A percentile compares a stretch with the other conserved stretches of the same genome.
These are phyloP conservation scores for Bombylius major DNA, from an alignment of 2,888 invertebrate genomes.

Conservation along the genomic window DNA sequence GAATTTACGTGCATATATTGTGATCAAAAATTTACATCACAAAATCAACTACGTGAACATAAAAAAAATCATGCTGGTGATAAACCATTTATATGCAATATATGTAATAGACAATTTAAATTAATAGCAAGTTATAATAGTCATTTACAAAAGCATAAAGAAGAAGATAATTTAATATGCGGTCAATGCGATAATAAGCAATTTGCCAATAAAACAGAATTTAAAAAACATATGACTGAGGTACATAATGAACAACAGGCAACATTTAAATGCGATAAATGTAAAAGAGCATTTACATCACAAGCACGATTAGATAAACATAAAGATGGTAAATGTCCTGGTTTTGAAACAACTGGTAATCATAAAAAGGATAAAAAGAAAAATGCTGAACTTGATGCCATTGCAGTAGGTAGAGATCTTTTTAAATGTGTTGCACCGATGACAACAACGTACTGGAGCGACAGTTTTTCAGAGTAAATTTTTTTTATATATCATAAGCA, in stretches of 20 bases:
- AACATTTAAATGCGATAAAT: constrained; percentile 30
- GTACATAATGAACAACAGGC: constrained; percentile 25
- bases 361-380: constrained; percentile 9
- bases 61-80: constrained; percentile 36
- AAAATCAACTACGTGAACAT: constrained; percentile 40
- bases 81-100: constrained; percentile 31
- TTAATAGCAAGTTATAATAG: constrained; percentile 34
- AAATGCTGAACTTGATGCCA: constrained; percentile 17
- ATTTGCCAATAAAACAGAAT: constrained; percentile 27
- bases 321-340: constrained; percentile 17
- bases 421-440: constrained; percentile 38
- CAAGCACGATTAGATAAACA: constrained; percentile 28
- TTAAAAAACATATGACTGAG: constrained; percentile 30
- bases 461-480: constrained; percentile 37
- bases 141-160: constrained; percentile 35
- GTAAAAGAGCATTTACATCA: constrained; percentile 29
- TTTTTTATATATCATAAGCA: constrained; percentile 1
- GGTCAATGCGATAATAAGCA: constrained; percentile 21
- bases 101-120: constrained; percentile 36
- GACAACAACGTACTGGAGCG: constrained; percentile 39
- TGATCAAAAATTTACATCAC: constrained; percentile 38
- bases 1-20: constrained; percentile 36
- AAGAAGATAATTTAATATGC: constrained; percentile 21
- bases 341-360: constrained; percentile 6
- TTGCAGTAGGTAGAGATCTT: constrained; percentile 31